These are phyloP conservation scores for Platysternon megacephalum DNA, from an alignment of 2,113 vertebrate species.

Conservation along the genomic window DNA sequence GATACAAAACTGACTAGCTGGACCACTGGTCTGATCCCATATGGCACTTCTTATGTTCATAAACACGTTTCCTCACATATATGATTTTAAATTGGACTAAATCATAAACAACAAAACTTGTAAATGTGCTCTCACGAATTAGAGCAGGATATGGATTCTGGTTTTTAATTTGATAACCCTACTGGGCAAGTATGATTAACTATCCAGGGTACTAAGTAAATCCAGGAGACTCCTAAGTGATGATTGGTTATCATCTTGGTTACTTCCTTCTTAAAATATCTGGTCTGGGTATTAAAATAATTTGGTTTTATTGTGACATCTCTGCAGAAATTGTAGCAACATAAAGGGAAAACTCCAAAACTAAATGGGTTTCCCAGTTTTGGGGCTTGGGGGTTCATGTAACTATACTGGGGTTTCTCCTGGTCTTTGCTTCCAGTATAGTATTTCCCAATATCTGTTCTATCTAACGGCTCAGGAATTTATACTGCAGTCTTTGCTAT, in stretches of 20 bases:
- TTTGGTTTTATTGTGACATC: rapidly evolving
- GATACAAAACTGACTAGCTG: not conserved
- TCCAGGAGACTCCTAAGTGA: not conserved
- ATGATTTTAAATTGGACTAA: not conserved
- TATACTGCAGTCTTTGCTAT: not conserved
- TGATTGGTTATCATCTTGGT: not conserved
- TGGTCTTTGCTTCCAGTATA: not conserved
- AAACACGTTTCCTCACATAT: not conserved
- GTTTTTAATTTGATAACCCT: not conserved
- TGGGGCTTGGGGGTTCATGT: not conserved
- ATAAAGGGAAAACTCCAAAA: not conserved
- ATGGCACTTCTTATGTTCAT: not conserved
- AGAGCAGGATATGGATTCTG: not conserved
- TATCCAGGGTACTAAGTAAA: not conserved
- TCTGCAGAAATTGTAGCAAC: not conserved
- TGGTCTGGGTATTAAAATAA: not conserved
- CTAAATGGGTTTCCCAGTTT: not conserved
- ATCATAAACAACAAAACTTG: not conserved
- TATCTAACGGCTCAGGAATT: not conserved
- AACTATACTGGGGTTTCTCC: not conserved
- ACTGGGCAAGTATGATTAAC: not conserved
- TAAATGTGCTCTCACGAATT: not conserved
- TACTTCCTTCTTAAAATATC: not conserved
- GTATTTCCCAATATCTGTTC: not conserved
- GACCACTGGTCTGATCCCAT: not conserved